Evolutionary conservation across 2,797 vertebrate species (phyloP), one percentile per base, ranked within the genome.

Genomic region (Sebastes elongatus): DNA sequence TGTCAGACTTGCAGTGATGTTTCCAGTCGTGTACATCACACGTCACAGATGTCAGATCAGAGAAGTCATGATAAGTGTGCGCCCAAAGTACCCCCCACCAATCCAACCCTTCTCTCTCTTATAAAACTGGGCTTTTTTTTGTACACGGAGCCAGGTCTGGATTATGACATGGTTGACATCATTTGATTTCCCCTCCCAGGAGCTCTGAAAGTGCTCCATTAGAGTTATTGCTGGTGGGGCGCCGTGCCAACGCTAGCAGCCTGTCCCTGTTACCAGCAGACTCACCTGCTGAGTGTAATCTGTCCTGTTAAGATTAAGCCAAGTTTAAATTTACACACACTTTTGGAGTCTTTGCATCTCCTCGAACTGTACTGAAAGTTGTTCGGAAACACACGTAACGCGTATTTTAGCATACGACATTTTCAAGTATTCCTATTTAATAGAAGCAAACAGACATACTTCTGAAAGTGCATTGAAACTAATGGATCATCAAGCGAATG

Each of bases 151-250:
- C 88, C 86, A 80, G 83, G 82, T 65, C 79, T 85, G 90, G 86
- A 94, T 93, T 87, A 90, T 77, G 87, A 92, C 91, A 92, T 60
- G 92, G 83, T 86, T 93, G 91, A 93, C 92, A 91, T 92, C 70
- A 66, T 92, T 91, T 93, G 90, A 95, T 92, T 76, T 84, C 82
- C 83, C 91, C 79, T 90, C 92, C 85, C 91, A 91, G 93, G 93
- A 92, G 93, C 81, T 83, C 85, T 87, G 86, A 93, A 94, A 93
- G 92, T 89, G 92, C 84, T 91, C 94, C 92, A 93, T 95, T 93
- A 94, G 90, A 79, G 91, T 91, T 86, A 92, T 91, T 92, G 90
- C 89, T 78, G 85, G 65, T 79, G 81, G 78, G 82, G 88, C 73
- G 78, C 25, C 16, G 4, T 85, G 92, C 92, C 93, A 95, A 71